Percentiles rank a stretch among this genome's conserved stretches.
Evolutionary conservation across 1,140 invertebrate genomes (phyloP).

Genomic region (Brachionus calyciflorus): DNA sequence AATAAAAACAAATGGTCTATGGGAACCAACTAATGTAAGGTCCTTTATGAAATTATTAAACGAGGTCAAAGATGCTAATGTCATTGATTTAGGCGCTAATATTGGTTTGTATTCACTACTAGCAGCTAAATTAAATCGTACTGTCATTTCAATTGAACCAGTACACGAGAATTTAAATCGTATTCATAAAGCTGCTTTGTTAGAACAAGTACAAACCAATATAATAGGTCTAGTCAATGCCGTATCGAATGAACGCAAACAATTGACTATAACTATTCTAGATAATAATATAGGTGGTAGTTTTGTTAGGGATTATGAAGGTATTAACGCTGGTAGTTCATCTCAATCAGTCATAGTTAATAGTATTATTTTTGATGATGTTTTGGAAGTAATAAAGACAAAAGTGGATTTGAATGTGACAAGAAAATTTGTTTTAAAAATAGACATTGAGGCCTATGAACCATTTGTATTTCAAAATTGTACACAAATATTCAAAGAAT

Average conservation of each 20-base stretch:
- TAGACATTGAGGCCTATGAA: slow-evolving; percentile 41
- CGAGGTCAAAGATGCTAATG: slow-evolving; percentile 1
- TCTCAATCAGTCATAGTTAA: slow-evolving; percentile 24
- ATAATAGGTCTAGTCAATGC: slow-evolving; percentile 20
- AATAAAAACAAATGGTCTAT: slow-evolving; percentile 7
- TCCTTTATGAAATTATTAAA: neutral
- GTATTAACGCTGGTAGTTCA: neutral
- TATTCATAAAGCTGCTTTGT: slow-evolving; percentile 14
- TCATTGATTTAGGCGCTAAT: slow-evolving; percentile 38
- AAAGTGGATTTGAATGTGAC: neutral
- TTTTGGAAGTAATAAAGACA: slow-evolving; percentile 3
- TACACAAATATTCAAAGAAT: neutral
- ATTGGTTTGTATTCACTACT: slow-evolving; percentile 23
- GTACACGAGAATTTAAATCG: slow-evolving; percentile 9
- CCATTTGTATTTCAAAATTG: slow-evolving; percentile 20
- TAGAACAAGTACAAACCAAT: slow-evolving; percentile 8
- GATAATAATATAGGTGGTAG: slow-evolving; percentile 33
- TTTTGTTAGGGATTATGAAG: neutral
- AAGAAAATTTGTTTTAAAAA: slow-evolving; percentile 29
- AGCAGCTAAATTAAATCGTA: slow-evolving; percentile 13
- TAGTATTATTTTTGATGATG: neutral
- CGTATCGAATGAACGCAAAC: neutral
- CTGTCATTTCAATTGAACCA: slow-evolving; percentile 38
- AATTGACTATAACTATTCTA: slow-evolving; percentile 1
- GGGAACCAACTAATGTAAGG: slow-evolving; percentile 32